These are phyloP conservation scores for Brachypteracias leptosomus DNA, from an alignment of 2,113 vertebrate genomes.

Conservation along the genomic window DNA sequence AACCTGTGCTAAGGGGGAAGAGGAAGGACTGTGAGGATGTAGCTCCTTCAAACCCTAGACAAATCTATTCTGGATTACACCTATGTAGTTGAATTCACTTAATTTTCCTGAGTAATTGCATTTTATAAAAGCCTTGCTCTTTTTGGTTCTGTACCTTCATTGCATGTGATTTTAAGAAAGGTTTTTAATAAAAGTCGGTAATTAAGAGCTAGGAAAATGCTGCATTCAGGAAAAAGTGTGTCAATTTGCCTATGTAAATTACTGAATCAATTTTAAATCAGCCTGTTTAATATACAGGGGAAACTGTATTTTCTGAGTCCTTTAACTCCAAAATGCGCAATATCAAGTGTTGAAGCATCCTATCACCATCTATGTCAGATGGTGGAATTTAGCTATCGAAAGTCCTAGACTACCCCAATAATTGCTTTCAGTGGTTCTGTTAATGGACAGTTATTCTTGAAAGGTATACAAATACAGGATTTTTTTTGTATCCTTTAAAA, in stretches of 20 bases:
- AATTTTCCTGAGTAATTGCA: not conserved
- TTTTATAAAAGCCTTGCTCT: not conserved
- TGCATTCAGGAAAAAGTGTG: not conserved
- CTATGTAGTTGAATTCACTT: not conserved
- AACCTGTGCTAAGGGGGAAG: not conserved
- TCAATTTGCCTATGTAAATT: not conserved
- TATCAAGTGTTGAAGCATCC: not conserved
- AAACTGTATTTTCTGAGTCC: not conserved
- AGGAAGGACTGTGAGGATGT: not conserved
- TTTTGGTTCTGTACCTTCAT: not conserved
- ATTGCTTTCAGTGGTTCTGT: not conserved
- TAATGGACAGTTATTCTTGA: not conserved
- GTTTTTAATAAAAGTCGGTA: not conserved
- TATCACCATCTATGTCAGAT: not conserved
- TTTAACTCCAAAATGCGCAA: not conserved
- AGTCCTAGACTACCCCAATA: not conserved
- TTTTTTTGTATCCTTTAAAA: constrained; percentile 3
- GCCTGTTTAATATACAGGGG: not conserved
- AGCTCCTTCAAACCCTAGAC: not conserved
- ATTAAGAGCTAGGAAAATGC: not conserved
- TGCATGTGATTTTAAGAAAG: not conserved
- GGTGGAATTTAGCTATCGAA: not conserved
- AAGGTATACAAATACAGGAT: not conserved
- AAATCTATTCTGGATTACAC: not conserved
- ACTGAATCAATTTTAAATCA: constrained; percentile 3